Conservation (phyloP, 2,113 vertebrate species). For the Cyanoderma ruficeps region DNA sequence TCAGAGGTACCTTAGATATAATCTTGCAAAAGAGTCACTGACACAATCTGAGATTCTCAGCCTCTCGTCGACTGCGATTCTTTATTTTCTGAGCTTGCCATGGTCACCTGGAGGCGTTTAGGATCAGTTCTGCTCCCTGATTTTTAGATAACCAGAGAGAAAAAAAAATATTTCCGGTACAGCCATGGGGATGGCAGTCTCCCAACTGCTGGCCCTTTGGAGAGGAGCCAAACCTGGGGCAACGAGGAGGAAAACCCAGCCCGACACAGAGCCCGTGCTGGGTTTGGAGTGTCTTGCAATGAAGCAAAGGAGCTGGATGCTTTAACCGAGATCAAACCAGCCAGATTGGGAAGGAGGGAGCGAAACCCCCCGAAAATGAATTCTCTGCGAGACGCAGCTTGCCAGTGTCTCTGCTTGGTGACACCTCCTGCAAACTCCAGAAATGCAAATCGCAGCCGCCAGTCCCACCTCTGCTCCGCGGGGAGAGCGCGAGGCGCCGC, state of each 20-base stretch:
- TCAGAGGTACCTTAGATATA: background rate
- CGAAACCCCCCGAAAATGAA: conserved; percentile 14
- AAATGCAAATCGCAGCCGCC: background rate
- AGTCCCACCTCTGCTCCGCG: conserved; percentile 1
- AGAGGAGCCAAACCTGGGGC: background rate
- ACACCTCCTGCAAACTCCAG: conserved; percentile 28
- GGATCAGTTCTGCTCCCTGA: background rate
- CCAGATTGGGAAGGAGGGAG: conserved; percentile 56
- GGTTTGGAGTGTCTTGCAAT: background rate
- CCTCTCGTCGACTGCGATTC: background rate
- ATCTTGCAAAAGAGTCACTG: background rate
- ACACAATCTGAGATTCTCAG: background rate
- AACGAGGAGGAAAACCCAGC: background rate
- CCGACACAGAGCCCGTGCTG: background rate
- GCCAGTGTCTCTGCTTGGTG: background rate
- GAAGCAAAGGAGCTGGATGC: background rate
- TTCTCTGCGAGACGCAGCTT: conserved; percentile 56
- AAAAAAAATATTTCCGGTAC: background rate
- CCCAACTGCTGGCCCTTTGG: background rate
- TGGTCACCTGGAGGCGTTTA: background rate
- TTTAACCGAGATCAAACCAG: background rate
- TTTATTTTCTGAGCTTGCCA: background rate
- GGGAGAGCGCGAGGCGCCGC: background rate
- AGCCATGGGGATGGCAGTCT: background rate
- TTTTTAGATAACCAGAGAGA: background rate